Percentiles rank a stretch among this genome's conserved stretches.
phyloP scores from a whole-genome alignment of 2,888 invertebrate genomes.

The Cerastis rubricosa region DNA sequence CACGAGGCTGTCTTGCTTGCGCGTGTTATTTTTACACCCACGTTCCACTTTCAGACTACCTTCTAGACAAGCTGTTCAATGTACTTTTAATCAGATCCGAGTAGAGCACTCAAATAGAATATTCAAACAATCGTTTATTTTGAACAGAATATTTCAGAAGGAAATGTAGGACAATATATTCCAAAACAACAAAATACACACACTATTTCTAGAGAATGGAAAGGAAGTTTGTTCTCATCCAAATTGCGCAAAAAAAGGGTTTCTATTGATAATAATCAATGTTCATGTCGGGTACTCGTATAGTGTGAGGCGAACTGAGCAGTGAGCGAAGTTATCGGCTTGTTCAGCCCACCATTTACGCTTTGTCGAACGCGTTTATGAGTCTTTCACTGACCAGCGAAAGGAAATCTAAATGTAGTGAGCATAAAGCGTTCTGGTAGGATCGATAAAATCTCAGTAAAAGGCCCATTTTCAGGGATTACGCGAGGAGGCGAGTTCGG shows the following conservation, averaged over 20 bases:
- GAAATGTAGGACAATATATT: slow-evolving; percentile 18
- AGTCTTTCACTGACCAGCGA: slow-evolving; percentile 71
- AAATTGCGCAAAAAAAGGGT: slow-evolving; percentile 54
- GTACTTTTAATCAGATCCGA: slow-evolving; percentile 9
- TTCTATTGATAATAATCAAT: slow-evolving; percentile 59
- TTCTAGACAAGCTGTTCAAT: slow-evolving; percentile 27
- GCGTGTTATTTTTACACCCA: slow-evolving; percentile 56
- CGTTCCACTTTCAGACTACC: slow-evolving; percentile 35
- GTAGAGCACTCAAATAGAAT: slow-evolving; percentile 21
- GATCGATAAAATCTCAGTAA: slow-evolving; percentile 71
- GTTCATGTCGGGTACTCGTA: slow-evolving; percentile 40
- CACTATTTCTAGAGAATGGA: slow-evolving; percentile 26
- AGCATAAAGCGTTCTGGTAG: slow-evolving; percentile 51
- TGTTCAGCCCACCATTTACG: slow-evolving; percentile 71
- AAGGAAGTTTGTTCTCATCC: slow-evolving; percentile 20
- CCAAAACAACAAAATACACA: slow-evolving; percentile 23
- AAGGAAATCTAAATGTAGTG: slow-evolving; percentile 66
- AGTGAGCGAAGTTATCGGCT: slow-evolving; percentile 71
- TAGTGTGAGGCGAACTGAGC: slow-evolving; percentile 49
- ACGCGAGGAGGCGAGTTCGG: slow-evolving; percentile 65
- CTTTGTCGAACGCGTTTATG: slow-evolving; percentile 73
- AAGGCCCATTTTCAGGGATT: slow-evolving; percentile 65
- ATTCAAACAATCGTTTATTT: slow-evolving; percentile 9
- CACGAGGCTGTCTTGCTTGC: slow-evolving; percentile 14
- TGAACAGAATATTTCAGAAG: neutral